A percentile compares a stretch with the other conserved stretches of the same genome.
These are phyloP conservation scores for Globicephala melas DNA, from an alignment of 2,113 vertebrate species.

Conservation along the genomic window DNA sequence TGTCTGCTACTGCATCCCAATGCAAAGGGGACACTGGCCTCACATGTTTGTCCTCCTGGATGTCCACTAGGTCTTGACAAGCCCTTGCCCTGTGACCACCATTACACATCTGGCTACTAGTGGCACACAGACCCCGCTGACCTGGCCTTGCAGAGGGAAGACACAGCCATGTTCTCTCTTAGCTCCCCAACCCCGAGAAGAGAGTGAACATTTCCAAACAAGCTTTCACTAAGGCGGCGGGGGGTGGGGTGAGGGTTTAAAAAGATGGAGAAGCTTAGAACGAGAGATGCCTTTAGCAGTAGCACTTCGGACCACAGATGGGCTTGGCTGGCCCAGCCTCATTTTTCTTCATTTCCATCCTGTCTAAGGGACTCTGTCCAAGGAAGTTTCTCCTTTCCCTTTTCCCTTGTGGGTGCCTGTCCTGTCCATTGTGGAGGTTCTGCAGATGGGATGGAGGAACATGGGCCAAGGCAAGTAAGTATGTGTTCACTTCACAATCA, in stretches of 20 bases:
- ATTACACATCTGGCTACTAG: no score
- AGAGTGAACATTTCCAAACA: background rate
- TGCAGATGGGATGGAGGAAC: background rate
- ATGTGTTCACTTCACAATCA: background rate
- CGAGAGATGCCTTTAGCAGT: background rate
- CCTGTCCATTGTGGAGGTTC: background rate
- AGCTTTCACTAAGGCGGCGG: background rate
- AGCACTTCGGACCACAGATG: background rate
- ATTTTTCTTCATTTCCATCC: background rate
- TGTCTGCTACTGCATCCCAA: background rate
- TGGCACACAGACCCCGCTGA: rapidly evolving
- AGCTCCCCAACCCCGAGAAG: background rate
- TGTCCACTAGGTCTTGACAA: background rate
- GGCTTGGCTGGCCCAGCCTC: background rate
- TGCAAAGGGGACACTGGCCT: background rate
- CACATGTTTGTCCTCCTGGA: background rate
- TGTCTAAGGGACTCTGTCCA: background rate
- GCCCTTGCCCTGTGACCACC: rapidly evolving
- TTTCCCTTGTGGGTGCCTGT: background rate
- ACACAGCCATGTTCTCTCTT: no score
- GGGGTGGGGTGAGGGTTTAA: background rate
- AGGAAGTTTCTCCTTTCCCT: background rate
- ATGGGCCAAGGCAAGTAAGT: background rate
- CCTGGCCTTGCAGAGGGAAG: background rate
- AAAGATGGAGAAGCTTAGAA: background rate